These are phyloP conservation scores for Chironomus tentans DNA, from an alignment of 2,888 invertebrate species.

Conservation along the genomic window DNA sequence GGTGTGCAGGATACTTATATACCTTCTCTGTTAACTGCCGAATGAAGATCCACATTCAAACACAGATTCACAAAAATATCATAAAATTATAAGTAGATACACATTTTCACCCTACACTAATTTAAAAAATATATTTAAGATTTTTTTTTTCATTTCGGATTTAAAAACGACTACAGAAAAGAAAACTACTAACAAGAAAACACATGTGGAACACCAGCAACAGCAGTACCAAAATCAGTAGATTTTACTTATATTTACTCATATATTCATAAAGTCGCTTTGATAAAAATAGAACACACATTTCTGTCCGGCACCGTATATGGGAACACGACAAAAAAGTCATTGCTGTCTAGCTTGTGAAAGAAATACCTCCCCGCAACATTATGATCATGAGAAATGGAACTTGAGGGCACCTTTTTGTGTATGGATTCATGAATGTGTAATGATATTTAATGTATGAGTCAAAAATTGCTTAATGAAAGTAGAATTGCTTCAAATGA, in stretches of 20 bases:
- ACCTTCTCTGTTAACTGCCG: not conserved
- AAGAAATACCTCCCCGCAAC: not conserved
- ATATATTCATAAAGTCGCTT: slow-evolving; percentile 17
- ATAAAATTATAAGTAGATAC: not conserved
- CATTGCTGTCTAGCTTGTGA: not conserved
- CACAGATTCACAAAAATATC: not conserved
- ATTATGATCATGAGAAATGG: not conserved
- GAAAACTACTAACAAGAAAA: not conserved
- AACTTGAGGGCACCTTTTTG: not conserved
- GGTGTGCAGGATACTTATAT: slow-evolving; percentile 26
- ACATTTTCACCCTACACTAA: not conserved
- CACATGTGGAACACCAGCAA: not conserved
- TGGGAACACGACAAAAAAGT: slow-evolving; percentile 25
- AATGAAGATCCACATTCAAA: not conserved
- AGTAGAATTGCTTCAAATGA: too few species aligned
- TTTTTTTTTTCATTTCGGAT: not conserved
- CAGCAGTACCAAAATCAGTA: not conserved
- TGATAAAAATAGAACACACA: slow-evolving; percentile 27
- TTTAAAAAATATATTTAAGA: not conserved
- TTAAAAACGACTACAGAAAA: not conserved
- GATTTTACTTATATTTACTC: not conserved
- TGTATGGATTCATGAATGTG: not conserved
- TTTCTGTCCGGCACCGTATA: slow-evolving; percentile 28
- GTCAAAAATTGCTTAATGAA: too few species aligned
- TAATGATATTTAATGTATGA: too few species aligned